Base-by-base conservation (phyloP, 2,113 vertebrate species). In the Lophura nycthemera region DNA sequence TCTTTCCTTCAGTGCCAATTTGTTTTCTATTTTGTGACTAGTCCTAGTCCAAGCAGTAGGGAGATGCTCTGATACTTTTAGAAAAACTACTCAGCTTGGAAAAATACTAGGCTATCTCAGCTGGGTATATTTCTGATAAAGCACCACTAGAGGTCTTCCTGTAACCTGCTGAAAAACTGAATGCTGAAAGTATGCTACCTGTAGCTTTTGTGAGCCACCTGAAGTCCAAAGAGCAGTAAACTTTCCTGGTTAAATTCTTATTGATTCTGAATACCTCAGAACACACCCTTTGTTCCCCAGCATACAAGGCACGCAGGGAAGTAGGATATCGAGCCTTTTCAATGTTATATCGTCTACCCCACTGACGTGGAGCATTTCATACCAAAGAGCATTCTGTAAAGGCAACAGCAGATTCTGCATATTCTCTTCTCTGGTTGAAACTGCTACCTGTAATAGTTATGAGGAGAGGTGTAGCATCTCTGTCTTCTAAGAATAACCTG, bases 141-240 rank as follows among this genome's bases (percentile, higher is more conserved):
- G 54, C 29, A 59, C 93, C 93, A 84, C 89, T 57, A 91, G 95
- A 91, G 79, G 87, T 88, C 92, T 91, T 70, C 72, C 65, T 77
- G 13, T 69, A 83, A 61, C 43, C 13, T 63, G 10, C 4, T 36
- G 63, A 45, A 43, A 29, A n/a, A 7, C 25, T 69, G 30, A 17
- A 54, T 30, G 27, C 52, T 54, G 27, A 17, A 54, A 54, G 27
- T n/a, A 8, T 34, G 32, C 32, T 19, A 2, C 8, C 30, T 1
- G 4, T 18, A 54, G 47, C 13, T 76, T 70, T 88, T 67, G n/a
- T 34, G 6, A 61, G 63, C 20, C 18, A 17, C 50, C 11, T 50
- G 42, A 57, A 40, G 15, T 56, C 13, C 15, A 61, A 69, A 32
- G 13, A n/a, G 9, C 40, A 52, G 27, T 36, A 36, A 66, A 54